Percentiles rank a stretch among this genome's conserved stretches.
Conservation (phyloP, 2,888 invertebrate genomes). For the Drosophila tanythrix region DNA sequence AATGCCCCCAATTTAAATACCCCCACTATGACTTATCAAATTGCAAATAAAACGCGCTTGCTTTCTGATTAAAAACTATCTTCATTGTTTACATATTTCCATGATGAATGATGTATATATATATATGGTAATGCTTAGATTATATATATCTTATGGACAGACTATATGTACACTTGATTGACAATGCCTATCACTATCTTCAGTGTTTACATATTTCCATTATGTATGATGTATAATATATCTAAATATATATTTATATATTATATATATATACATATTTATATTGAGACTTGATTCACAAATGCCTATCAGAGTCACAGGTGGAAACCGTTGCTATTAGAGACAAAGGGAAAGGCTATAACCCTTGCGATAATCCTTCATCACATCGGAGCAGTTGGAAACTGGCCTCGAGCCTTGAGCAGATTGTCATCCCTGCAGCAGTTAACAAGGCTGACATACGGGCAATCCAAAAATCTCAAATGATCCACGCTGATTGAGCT, state of each 20-base stretch:
- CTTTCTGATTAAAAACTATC: background rate
- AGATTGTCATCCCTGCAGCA: slow-evolving; percentile 84
- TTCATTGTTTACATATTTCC: slow-evolving; percentile 9
- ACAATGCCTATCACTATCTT: background rate
- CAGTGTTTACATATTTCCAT: background rate
- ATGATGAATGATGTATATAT: background rate
- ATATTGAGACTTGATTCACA: background rate
- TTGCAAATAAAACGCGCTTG: slow-evolving; percentile 16
- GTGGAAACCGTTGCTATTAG: slow-evolving; percentile 4
- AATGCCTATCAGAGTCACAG: slow-evolving; percentile 31
- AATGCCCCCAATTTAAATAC: background rate
- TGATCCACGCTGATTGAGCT: slow-evolving; percentile 86
- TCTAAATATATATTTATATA: background rate
- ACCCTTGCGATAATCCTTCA: slow-evolving; percentile 52
- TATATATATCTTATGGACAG: background rate
- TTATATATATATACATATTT: background rate
- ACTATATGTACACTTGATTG: slow-evolving; percentile 1
- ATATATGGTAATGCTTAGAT: no score
- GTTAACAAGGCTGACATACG: slow-evolving; percentile 86
- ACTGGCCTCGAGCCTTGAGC: slow-evolving; percentile 83
- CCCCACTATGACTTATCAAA: slow-evolving; percentile 1
- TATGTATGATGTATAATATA: background rate
- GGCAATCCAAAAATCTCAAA: slow-evolving; percentile 82
- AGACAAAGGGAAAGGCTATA: slow-evolving; percentile 19
- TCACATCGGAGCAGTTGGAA: slow-evolving; percentile 75